Evolutionary conservation across 2,113 vertebrate genomes (phyloP), one percentile per base, ranked within the genome.

Genomic region (Gavia stellata): DNA sequence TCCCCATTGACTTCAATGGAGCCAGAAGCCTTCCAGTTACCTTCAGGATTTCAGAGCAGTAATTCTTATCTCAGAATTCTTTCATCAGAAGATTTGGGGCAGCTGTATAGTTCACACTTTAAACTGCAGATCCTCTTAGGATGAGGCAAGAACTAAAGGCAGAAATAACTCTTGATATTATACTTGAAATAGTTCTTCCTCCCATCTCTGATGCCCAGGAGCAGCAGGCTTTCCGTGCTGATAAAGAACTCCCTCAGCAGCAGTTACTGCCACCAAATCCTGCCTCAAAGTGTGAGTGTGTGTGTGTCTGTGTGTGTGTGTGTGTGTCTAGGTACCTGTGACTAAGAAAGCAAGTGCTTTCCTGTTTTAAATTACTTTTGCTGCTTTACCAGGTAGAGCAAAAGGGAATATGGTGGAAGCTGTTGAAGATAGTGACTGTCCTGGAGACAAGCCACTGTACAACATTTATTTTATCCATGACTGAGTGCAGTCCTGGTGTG

Each of bases 131-230:
- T 94, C 23, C 4, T 50, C 36, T 92, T 73, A 83, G 36, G 44
- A 49, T 82, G 49, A 90, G 42, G 50, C 61, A 80, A 42, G 33
- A 61, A 47, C 47, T 67, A 47, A 6, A 12, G 31, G 55, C 28
- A 92, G 45, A 95, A 77, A 72, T 78, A 59, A 82, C 16, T 29
- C 40, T 86, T 68, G 42, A 68, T 73, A 75, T 95, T 93, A 17
- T n/a, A 49, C 50, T 36, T 47, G n/a, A 91, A 93, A 47, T 14
- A 47, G 12, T 67, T 80, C 45, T 84, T 81, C 44, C 53, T 87
- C 40, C 34, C 0, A 0, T 33, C 47, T 74, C 49, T 72, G 56
- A 84, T 73, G 40, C 36, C 14, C 49, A 68, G 62, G 36, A 89
- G 56, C 47, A 70, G 58, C 40, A 79, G 38, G 42, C 40, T 72